Evolutionary conservation across 2,888 invertebrate species (phyloP).

Genomic region (Clunio marinus): DNA sequence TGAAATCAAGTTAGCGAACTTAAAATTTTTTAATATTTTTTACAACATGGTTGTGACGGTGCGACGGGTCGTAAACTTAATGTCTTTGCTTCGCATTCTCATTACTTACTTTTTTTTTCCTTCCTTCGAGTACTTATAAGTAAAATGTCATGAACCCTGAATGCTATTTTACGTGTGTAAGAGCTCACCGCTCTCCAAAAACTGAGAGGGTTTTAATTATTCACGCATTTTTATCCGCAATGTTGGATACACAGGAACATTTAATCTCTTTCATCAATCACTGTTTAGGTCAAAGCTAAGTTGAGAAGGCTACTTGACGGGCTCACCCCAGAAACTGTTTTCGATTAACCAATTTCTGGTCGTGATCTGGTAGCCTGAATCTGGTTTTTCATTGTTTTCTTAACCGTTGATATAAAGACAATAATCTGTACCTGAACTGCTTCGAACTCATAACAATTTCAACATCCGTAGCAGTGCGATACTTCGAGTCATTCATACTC

Average conservation of each 20-base stretch:
- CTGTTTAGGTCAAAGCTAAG: not conserved
- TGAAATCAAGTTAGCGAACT: not conserved
- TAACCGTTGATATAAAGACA: not conserved
- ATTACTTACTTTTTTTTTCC: not conserved
- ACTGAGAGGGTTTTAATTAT: too few relatives aligned
- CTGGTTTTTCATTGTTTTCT: not conserved
- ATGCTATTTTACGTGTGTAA: not conserved
- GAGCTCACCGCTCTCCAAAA: not conserved
- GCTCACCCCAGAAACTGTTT: not conserved
- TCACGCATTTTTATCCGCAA: too few relatives aligned
- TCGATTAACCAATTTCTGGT: not conserved
- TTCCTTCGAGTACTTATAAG: not conserved
- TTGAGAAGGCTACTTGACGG: not conserved
- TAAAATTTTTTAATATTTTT: not conserved
- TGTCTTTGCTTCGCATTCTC: too few relatives aligned
- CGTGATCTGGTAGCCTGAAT: slow-evolving; percentile 3
- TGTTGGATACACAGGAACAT: not conserved
- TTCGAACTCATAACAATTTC: not conserved
- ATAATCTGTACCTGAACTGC: not conserved
- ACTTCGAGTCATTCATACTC: not conserved
- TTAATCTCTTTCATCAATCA: not conserved
- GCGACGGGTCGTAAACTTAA: not conserved
- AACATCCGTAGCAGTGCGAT: too few relatives aligned
- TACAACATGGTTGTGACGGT: not conserved
- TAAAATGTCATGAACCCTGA: not conserved